phyloP scores from a whole-genome alignment of 2,888 invertebrate species.

The Zhuqinia jingwanae region DNA sequence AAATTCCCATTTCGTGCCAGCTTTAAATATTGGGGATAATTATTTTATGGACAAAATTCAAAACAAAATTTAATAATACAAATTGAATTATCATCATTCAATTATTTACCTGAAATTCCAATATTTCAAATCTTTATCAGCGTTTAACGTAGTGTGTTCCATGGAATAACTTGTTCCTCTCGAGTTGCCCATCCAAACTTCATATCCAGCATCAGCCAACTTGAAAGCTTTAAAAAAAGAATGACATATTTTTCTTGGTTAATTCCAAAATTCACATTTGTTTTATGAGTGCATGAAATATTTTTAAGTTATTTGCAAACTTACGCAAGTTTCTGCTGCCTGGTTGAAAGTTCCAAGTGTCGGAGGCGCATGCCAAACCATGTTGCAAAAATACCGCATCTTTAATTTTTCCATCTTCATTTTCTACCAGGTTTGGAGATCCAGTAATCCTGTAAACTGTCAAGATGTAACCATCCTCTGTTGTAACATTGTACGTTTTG shows the following conservation, averaged over 20 bases:
- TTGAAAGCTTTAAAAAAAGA: slow-evolving; percentile 42
- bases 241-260: slow-evolving; percentile 34
- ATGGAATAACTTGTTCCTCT: slow-evolving; percentile 32
- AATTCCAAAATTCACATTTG: too few relatives aligned
- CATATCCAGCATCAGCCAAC: slow-evolving; percentile 49
- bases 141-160: not conserved
- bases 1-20: slow-evolving; percentile 46
- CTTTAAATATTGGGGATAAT: too few relatives aligned
- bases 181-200: slow-evolving; percentile 37
- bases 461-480: slow-evolving; percentile 36
- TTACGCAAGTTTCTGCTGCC: slow-evolving; percentile 26
- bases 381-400: slow-evolving; percentile 16
- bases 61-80: too few relatives aligned
- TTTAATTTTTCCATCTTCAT: not conserved
- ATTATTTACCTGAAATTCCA: slow-evolving; percentile 43
- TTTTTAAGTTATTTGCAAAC: too few relatives aligned
- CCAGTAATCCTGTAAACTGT: slow-evolving; percentile 34
- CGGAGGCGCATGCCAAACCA: slow-evolving; percentile 30
- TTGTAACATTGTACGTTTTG: slow-evolving; percentile 30
- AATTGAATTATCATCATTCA: too few relatives aligned
- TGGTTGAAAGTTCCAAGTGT: slow-evolving; percentile 25
- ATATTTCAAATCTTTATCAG: slow-evolving; percentile 22
- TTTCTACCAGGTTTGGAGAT: not conserved
- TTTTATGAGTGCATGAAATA: too few relatives aligned
- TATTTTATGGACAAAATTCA: too few relatives aligned